Conservation (phyloP, 2,797 vertebrate genomes). For the Mareca penelope region DNA sequence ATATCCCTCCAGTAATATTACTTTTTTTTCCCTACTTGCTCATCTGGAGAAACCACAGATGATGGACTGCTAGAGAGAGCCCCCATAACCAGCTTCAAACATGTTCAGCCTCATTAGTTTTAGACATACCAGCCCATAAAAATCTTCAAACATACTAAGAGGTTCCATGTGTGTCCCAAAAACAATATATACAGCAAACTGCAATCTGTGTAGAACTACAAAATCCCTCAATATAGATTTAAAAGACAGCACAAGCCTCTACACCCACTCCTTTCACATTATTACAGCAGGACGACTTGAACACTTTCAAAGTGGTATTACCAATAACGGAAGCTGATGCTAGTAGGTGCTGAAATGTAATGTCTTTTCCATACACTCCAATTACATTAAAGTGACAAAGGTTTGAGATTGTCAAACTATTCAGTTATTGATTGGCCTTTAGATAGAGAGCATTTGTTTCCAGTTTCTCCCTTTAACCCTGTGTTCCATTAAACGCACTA, state of each 20-base stretch:
- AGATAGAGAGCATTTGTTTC: neutral
- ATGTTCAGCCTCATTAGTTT: neutral
- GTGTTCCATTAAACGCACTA: slow-evolving; percentile 10
- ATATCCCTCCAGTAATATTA: neutral
- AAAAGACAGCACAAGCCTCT: neutral
- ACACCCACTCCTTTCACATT: neutral
- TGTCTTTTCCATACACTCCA: slow-evolving; percentile 49
- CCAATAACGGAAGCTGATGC: neutral
- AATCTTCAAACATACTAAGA: neutral
- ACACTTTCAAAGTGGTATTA: neutral
- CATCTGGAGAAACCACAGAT: neutral
- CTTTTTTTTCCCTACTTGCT: neutral
- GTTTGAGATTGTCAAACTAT: neutral
- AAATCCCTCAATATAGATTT: neutral
- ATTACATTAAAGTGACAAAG: slow-evolving; percentile 8
- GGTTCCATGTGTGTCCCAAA: neutral
- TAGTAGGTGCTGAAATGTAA: neutral
- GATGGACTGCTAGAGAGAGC: neutral
- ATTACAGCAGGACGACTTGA: neutral
- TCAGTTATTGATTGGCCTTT: slow-evolving; percentile 10
- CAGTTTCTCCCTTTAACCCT: slow-evolving; percentile 36
- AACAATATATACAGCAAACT: neutral
- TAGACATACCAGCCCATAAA: neutral
- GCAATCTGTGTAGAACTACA: neutral
- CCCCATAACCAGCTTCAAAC: neutral